Base-by-base conservation (phyloP, 2,888 invertebrate genomes). In the Podotricha telesiphe region DNA sequence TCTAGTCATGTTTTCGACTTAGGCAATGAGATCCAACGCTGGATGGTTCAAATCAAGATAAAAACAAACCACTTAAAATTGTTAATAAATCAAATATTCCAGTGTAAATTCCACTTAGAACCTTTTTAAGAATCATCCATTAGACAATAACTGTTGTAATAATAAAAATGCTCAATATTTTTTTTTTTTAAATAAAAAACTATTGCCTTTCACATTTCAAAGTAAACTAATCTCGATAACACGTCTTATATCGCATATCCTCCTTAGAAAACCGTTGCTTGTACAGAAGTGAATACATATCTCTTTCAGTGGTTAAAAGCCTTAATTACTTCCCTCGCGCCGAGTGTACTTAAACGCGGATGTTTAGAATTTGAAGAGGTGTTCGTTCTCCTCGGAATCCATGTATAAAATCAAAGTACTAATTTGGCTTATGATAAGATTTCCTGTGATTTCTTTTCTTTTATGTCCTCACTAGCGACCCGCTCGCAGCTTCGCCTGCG, bases 271-370 rank as follows among this genome's bases (percentile, higher is more conserved):
- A 62, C 62, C 62, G 55, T 19, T 19, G 4, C 48, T 37, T 45
- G 47, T 61, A 55, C 37, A 37, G 19, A 55, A 55, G 37, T 22
- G 45, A 42, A 48, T 19, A 51, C 58, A 47, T 61, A 69, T 65
- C 65, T 53, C 37, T 65, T 53, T 48, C 51, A 65, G 61, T 61
- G 61, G 55, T 55, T 69, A 51, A 65, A 72, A 55, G 50, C 50
- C 59, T 67, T 70, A 70, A 72, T 70, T 72, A 68, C 72, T 62
- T 58, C 65, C 62, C 65, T 70, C 67, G 47, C 45, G 62, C 20
- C 22, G 58, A 72, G 68, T 55, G 48, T 62, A 48, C 70, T 72
- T 59, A 20, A 67, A 69, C 19, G 19, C 45, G 72, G 67, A 70
- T 68, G 70, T 70, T 72, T 72, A 65, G 70, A 72, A 70, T 63